Evolutionary conservation across 2,888 invertebrate species (phyloP), one percentile per base, ranked within the genome.

Genomic region (Dendrolimus pini): DNA sequence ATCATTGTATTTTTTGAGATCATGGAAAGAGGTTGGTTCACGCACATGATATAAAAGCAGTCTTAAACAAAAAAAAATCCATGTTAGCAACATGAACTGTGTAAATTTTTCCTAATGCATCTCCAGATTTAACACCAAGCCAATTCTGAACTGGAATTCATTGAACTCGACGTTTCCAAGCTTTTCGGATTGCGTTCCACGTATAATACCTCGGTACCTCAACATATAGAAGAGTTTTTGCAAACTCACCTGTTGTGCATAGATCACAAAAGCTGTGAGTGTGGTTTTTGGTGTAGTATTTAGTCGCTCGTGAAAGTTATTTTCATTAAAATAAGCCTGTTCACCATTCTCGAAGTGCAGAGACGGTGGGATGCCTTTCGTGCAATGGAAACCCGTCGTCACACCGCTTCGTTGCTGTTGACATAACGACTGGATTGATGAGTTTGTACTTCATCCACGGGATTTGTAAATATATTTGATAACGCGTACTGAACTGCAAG

Each of bases 381-480:
- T 68, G 66, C n/a, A 65, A 52, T 6, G 60, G 65, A n/a, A 67
- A 64, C 0, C 0, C 67, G 52, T 9, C 65, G 61, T 65, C 66
- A 66, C 9, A 58, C 63, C 0, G 66, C 65, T 59, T 69, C 65
- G 53, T 63, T 62, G 58, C 59, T 63, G 58, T 60, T 67, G 30
- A 65, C 59, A 59, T 67, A 66, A 8, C 67, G 62, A 41, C 68
- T 66, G 13, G 59, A 55, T 58, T 62, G 61, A 55, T 61, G 58
- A 1, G 58, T 57, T n/a, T 55, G 59, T 63, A 42, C 42, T 10
- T 42, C 42, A 1, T 42, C 42, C 1, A 42, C 2, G 42, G 42
- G 42, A 67, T 54, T 67, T 67, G 41, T 65, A 68, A 12, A 67
- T 68, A 59, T 69, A 60, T 63, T 68, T 58, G 1, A 65, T 65